Evolutionary conservation across 2,113 vertebrate species (phyloP).

Genomic region (Gobiocypris rarus): DNA sequence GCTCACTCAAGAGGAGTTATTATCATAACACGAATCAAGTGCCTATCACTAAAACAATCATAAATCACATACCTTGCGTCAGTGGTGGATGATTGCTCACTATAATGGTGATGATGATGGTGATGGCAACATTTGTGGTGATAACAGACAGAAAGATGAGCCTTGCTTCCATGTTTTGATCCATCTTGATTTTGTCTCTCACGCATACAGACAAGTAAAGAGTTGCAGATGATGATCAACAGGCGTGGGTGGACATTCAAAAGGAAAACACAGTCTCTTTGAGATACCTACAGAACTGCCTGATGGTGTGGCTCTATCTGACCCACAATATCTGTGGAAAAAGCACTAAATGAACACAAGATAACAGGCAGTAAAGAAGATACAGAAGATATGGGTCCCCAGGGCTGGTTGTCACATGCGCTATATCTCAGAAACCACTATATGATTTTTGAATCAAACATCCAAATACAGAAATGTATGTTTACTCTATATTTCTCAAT

Average conservation of each 20-base stretch:
- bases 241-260: background rate
- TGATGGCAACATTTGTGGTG: slow-evolving; percentile 57
- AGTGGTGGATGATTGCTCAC: slow-evolving; percentile 29
- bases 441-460: background rate
- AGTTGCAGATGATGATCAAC: slow-evolving; percentile 21
- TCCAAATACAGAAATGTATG: no score
- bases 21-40: background rate
- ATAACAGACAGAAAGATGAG: slow-evolving; percentile 52
- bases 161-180: slow-evolving; percentile 3
- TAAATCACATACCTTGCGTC: slow-evolving; percentile 21
- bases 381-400: background rate
- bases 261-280: background rate
- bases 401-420: background rate
- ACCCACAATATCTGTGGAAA: background rate
- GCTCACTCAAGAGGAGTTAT: slow-evolving; percentile 7
- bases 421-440: background rate
- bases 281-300: background rate
- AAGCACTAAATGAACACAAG: slow-evolving; percentile 17
- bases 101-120: slow-evolving; percentile 57
- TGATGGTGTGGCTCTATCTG: background rate
- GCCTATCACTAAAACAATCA: slow-evolving; percentile 20
- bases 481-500: no score
- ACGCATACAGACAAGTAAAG: background rate
- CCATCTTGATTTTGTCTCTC: slow-evolving; percentile 5
- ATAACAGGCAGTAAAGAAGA: background rate